Evolutionary conservation across 2,113 vertebrate species (phyloP), one percentile per base, ranked within the genome.

Genomic region (Mirounga angustirostris): DNA sequence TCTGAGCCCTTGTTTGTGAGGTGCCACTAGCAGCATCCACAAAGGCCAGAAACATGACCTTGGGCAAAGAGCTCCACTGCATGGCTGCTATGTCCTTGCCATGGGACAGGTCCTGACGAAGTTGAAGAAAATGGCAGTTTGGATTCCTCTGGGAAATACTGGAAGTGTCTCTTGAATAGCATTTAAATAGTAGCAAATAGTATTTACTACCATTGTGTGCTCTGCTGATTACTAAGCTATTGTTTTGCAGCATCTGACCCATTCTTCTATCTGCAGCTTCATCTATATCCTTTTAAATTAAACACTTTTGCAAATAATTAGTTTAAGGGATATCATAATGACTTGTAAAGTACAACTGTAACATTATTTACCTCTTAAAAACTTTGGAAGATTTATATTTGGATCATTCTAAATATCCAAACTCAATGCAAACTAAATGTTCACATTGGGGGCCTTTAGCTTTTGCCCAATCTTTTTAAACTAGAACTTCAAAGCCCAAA

Each of bases 361-460:
- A n/a, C 11, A 74, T 30, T 78, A 26, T 1, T 46, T 86, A 28
- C 61, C 15, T 88, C 6, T 90, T 54, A 71, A 40, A 89, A 92
- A 76, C 43, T 36, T 67, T 26, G 91, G 21, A 30, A 74, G 33
- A 91, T 91, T 81, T 12, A 58, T 67, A 93, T 94, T 33, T 81
- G 56, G 93, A 89, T 92, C n/a, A 93, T 76, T 92, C 4, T 94
- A 89, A 91, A 91, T 87, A 94, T 94, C 6, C 78, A 94, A 95
- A 81, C 9, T 73, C 67, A 92, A 33, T 24, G 18, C 15, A 93
- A 86, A 59, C 24, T 94, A 80, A 50, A 87, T 59, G 78, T 90
- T 96, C 19, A 86, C 8, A 16, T 46, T 76, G 65, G 13, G 10
- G 56, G 76, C 7, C 11, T 82, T 95, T 78, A 91, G 46, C 21